phyloP scores from a whole-genome alignment of 2,888 invertebrate species.

The Eulithis prunata region DNA sequence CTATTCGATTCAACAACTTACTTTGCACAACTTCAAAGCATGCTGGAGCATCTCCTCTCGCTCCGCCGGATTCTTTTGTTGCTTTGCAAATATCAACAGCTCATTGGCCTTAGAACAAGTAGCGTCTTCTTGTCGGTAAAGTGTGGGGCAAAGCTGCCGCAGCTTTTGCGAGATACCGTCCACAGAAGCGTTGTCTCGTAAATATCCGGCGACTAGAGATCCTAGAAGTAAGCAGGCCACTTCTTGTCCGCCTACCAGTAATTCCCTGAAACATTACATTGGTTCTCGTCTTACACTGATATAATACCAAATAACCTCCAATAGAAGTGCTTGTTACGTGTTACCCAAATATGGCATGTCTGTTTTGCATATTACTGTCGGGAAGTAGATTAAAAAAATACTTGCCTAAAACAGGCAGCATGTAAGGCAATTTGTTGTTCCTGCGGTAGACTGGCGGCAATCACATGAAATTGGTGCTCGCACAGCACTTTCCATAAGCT shows the following conservation, averaged over 20 bases:
- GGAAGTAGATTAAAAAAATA: conserved; percentile 3
- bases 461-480: conserved; percentile 95
- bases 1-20: conserved; percentile 44
- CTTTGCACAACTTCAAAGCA: conserved; percentile 93
- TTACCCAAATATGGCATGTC: neutral
- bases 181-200: conserved; percentile 97
- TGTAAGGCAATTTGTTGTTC: conserved; percentile 86
- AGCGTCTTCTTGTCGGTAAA: conserved; percentile 98
- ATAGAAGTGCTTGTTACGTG: neutral
- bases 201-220: conserved; percentile 94
- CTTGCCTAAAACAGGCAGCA: conserved; percentile 85
- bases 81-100: conserved; percentile 92
- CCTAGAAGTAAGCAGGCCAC: conserved; percentile 88
- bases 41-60: conserved; percentile 90
- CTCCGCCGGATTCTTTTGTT: conserved; percentile 89
- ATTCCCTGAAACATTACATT: conserved; percentile 81
- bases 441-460: conserved; percentile 88
- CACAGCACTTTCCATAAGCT: conserved; percentile 96
- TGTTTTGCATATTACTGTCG: too few species aligned
- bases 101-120: conserved; percentile 98
- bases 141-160: conserved; percentile 95
- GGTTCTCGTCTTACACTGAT: neutral
- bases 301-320: too few species aligned
- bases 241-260: conserved; percentile 91
- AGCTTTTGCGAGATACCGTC: conserved; percentile 95